Base-by-base conservation (phyloP, 2,797 vertebrate genomes). In the Pterois miles region DNA sequence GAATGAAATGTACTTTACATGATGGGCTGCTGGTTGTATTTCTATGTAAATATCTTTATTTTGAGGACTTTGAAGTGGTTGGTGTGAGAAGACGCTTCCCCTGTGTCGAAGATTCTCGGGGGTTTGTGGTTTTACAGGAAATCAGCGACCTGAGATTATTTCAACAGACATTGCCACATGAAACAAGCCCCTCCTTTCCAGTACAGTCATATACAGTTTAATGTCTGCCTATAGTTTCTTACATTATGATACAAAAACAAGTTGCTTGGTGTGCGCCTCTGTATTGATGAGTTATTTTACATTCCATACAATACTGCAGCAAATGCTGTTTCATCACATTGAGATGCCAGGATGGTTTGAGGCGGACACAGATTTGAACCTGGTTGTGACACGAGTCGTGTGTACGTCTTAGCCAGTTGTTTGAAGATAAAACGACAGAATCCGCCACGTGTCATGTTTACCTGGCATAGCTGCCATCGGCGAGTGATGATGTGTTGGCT, bases 51-150 rank as follows among this genome's bases (percentile, higher is more conserved):
- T 67, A 46, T 78, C 52, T 67, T 46, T 16, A 54, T 22, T 71
- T 64, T 69, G 69, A 27, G 48, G 29, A 62, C 80, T 81, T 78
- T 85, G 78, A 83, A 70, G 63, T 85, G 48, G 53, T 65, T 29
- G 23, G 14, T 65, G 69, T 80, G 72, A 80, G 74, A 74, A 53
- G 31, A 31, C 8, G 29, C 53, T 67, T 58, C 22, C 25, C n/a
- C 14, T n/a, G 22, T 64, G 29, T 76, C 50, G 62, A 54, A 67
- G 72, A 78, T 64, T 76, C 34, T 40, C 62, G 4, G 60, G 59
- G 46, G 53, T 83, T 82, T 93, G 88, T 71, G 89, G 91, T 88
- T 90, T 81, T 68, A 81, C 81, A 89, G 85, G 85, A 90, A 90
- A 87, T 87, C 75, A 76, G 67, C 33, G 43, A 83, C 84, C 84